Evolutionary conservation across 2,797 vertebrate genomes (phyloP).

Genomic region (Botia almorhae): DNA sequence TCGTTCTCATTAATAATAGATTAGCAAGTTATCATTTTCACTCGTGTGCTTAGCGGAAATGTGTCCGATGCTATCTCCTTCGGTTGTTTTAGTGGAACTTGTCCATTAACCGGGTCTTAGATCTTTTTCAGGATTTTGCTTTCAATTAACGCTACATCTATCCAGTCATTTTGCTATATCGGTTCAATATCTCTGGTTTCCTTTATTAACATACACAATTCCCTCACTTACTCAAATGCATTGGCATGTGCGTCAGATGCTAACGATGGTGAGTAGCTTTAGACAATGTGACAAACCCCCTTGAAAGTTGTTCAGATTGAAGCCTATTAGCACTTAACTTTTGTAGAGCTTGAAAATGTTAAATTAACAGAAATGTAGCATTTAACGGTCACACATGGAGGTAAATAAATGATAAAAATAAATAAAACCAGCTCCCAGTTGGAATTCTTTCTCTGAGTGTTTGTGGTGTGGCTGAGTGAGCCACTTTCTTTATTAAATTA

Average conservation of each 20-base stretch:
- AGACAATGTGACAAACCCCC: not conserved
- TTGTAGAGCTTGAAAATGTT: not conserved
- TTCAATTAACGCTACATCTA: conserved; percentile 79
- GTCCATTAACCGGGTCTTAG: conserved; percentile 78
- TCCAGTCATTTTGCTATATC: conserved; percentile 76
- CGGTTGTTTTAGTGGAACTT: conserved; percentile 76
- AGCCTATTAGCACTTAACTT: not conserved
- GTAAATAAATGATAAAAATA: conserved; percentile 34
- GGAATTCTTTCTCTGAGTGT: conserved; percentile 62
- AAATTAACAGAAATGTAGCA: not conserved
- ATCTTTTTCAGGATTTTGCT: conserved; percentile 78
- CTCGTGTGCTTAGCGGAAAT: conserved; percentile 76
- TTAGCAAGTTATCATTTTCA: conserved; percentile 80
- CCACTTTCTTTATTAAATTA: conserved; percentile 75
- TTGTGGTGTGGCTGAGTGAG: conserved; percentile 66
- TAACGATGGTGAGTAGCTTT: not conserved
- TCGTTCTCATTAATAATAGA: conserved; percentile 83
- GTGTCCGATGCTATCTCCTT: conserved; percentile 76
- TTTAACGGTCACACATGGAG: not conserved
- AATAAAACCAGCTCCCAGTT: conserved; percentile 63
- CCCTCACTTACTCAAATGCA: not conserved
- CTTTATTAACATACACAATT: conserved; percentile 29
- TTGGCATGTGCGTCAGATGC: conserved; percentile 16
- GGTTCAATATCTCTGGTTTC: conserved; percentile 71
- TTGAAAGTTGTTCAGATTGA: conserved; percentile 12